Percentiles rank a stretch among this genome's conserved stretches.
Conservation (phyloP, 2,797 vertebrate species). For the Coilia nasus region DNA sequence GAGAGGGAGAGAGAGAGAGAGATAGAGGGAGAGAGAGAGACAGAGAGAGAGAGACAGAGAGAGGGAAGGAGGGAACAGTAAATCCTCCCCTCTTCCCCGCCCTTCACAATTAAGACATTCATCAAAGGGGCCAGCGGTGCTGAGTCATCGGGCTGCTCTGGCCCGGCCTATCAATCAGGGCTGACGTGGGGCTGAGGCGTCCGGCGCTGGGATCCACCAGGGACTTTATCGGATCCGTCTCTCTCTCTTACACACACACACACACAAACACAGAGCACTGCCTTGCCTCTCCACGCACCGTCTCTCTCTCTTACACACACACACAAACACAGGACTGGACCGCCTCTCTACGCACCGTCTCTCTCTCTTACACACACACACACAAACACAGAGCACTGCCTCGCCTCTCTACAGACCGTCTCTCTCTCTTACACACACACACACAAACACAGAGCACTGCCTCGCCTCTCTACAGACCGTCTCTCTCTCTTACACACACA, state of each 20-base stretch:
- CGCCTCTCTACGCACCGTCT: not conserved
- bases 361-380: not conserved
- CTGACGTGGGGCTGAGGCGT: constrained; percentile 13
- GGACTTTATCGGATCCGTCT: constrained; percentile 14
- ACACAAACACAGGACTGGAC: too few relatives aligned
- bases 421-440: not conserved
- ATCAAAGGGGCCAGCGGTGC: constrained; percentile 71
- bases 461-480: not conserved
- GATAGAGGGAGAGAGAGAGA: constrained; percentile 26
- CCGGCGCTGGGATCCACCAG: constrained; percentile 24
- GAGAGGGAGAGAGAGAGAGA: not conserved
- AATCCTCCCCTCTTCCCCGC: constrained; percentile 58
- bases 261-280: not conserved
- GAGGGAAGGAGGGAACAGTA: constrained; percentile 31
- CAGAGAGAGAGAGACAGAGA: constrained; percentile 31
- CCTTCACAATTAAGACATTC: constrained; percentile 78
- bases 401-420: not conserved
- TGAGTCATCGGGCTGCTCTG: constrained; percentile 61
- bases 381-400: not conserved
- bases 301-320: not conserved
- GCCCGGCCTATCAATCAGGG: constrained; percentile 41
- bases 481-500: not conserved
- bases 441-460: not conserved
- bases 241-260: not conserved
- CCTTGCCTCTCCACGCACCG: not conserved